These are phyloP conservation scores for Pteropus rufus DNA, from an alignment of 2,797 vertebrate species.

Conservation along the genomic window DNA sequence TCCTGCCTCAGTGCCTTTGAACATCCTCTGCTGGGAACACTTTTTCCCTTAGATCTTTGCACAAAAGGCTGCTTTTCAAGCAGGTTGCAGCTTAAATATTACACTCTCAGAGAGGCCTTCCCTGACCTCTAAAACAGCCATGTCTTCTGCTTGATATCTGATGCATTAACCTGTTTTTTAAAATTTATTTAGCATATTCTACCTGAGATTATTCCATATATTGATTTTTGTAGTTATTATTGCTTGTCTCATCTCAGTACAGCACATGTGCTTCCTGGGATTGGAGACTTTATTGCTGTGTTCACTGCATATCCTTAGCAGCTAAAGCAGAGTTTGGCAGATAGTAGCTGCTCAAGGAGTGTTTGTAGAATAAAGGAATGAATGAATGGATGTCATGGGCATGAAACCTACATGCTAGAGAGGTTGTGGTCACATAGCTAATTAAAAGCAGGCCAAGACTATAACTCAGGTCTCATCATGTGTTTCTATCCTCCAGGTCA, in stretches of 20 bases:
- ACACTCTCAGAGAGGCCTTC: neutral
- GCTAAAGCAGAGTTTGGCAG: neutral
- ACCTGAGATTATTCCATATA: neutral
- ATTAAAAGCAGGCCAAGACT: neutral
- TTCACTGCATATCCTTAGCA: neutral
- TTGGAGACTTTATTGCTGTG: neutral
- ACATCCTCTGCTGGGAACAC: neutral
- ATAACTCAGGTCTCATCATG: neutral
- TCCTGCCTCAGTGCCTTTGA: neutral
- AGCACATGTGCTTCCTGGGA: neutral
- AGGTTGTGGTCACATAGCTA: neutral
- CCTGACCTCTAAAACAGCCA: neutral
- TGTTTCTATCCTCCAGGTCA: neutral
- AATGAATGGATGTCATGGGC: neutral
- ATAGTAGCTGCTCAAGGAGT: neutral
- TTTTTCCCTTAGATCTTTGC: neutral
- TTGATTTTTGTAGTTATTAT: neutral
- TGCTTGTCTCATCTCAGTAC: neutral
- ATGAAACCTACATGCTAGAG: neutral
- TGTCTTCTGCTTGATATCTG: neutral
- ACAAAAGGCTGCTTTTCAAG: neutral
- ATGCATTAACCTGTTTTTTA: neutral
- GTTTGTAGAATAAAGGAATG: neutral
- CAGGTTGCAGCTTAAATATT: constrained; percentile 8
- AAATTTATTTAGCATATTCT: neutral